Evolutionary conservation across 2,113 vertebrate species (phyloP).

Genomic region (Galbula dea): DNA sequence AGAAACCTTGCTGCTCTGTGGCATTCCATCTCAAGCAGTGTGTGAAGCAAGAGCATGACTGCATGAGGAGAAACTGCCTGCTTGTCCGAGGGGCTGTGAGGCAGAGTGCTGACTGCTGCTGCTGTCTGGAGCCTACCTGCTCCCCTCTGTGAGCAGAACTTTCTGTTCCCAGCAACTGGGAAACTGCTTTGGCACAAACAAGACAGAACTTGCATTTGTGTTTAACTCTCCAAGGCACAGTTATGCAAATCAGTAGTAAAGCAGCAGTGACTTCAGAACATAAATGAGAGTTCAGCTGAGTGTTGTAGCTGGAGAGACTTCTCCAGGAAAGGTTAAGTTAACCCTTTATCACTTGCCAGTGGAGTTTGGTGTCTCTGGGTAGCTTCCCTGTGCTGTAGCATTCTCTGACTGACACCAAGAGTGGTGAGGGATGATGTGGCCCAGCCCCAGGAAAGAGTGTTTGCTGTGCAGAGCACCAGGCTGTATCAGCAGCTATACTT

Average conservation of each 20-base stretch:
- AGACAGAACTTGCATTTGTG: slow-evolving; percentile 42
- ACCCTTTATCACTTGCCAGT: not conserved
- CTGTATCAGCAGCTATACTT: rapidly evolving
- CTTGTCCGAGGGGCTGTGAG: not conserved
- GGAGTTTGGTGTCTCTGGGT: not conserved
- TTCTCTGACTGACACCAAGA: not conserved
- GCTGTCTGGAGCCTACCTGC: not conserved
- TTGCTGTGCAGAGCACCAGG: not conserved
- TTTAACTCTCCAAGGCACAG: slow-evolving; percentile 29
- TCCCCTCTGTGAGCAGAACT: not conserved
- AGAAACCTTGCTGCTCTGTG: rapidly evolving
- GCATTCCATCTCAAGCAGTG: rapidly evolving
- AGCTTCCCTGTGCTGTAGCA: not conserved
- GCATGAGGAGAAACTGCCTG: not conserved
- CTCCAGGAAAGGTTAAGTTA: not conserved
- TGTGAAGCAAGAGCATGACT: rapidly evolving
- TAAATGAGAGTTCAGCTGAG: not conserved
- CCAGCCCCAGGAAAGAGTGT: not conserved
- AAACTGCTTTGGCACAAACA: slow-evolving; percentile 34
- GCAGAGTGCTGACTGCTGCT: not conserved
- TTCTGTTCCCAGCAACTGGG: slow-evolving; percentile 37
- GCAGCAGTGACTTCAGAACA: slow-evolving; percentile 37
- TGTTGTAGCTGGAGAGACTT: not conserved
- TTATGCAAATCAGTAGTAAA: slow-evolving; percentile 43
- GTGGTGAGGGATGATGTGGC: not conserved